phyloP scores from a whole-genome alignment of 1,140 invertebrate species.

The Chlorops oryzae region DNA sequence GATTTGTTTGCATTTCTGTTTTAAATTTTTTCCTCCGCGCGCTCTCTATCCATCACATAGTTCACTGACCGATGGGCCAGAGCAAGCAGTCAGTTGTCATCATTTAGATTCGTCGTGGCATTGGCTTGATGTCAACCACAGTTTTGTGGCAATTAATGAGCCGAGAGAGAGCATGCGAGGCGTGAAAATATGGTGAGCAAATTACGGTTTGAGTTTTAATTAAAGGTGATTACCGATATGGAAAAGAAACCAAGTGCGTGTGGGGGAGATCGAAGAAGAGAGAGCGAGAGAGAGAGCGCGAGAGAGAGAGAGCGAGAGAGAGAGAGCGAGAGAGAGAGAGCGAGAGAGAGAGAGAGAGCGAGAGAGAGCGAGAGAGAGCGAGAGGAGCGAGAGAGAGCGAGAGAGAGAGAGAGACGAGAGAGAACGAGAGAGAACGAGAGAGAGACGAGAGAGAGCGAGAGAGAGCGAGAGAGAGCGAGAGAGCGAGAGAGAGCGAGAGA shows the following conservation, averaged over 20 bases:
- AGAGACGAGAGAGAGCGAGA: background rate
- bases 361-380: background rate
- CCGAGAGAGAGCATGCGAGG: too few species aligned
- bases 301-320: background rate
- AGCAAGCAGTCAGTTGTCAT: too few species aligned
- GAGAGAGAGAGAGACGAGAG: background rate
- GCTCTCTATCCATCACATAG: too few species aligned
- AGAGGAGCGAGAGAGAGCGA: background rate
- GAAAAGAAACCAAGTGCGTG: background rate
- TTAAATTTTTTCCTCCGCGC: too few species aligned
- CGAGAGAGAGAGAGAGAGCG: background rate
- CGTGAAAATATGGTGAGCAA: too few species aligned
- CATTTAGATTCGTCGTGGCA: too few species aligned
- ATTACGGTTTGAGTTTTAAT: too few species aligned
- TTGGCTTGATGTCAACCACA: too few species aligned
- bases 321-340: background rate
- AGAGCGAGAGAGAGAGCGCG: background rate
- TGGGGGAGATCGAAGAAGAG: background rate
- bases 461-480: background rate
- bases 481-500: background rate
- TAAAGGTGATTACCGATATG: too few species aligned
- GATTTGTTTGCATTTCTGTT: too few species aligned
- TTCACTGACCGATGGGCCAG: too few species aligned
- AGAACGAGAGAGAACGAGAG: background rate
- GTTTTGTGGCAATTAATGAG: too few species aligned